Percentiles rank a stretch among this genome's conserved stretches.
Conservation (phyloP, 2,888 invertebrate genomes). For the Callyntrura sp. region DNA sequence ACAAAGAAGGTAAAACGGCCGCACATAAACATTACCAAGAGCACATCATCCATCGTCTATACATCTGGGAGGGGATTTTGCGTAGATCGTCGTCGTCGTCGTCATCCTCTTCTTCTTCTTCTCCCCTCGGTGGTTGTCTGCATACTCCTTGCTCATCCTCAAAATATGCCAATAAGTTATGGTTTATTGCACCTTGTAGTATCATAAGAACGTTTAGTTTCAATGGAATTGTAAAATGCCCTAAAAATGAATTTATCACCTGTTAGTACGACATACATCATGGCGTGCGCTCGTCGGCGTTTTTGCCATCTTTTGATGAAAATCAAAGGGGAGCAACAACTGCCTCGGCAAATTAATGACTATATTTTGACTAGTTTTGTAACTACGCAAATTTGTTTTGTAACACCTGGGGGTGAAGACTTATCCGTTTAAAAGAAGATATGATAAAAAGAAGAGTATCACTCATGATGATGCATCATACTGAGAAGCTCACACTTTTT, state of each 20-base stretch:
- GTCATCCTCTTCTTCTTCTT: neutral
- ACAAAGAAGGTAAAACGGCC: conserved; percentile 74
- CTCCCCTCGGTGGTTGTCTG: neutral
- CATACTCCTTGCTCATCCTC: conserved; percentile 47
- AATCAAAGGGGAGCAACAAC: conserved; percentile 51
- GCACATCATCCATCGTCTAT: conserved; percentile 36
- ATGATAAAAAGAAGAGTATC: neutral
- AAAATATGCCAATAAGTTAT: conserved; percentile 69
- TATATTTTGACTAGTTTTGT: conserved; percentile 51
- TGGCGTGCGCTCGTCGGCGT: conserved; percentile 48
- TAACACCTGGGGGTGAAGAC: conserved; percentile 53
- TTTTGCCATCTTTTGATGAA: conserved; percentile 70
- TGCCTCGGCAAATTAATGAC: conserved; percentile 56
- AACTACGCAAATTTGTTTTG: conserved; percentile 31
- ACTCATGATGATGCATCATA: neutral
- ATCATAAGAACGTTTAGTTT: conserved; percentile 25
- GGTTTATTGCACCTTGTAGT: conserved; percentile 36
- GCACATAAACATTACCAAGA: conserved; percentile 60
- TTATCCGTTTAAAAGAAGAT: conserved; percentile 2
- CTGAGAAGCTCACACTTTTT: neutral
- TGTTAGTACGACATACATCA: conserved; percentile 27
- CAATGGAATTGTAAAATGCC: conserved; percentile 23
- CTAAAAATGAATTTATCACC: conserved; percentile 49
- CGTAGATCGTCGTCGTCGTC: conserved; percentile 42
- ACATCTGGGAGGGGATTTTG: conserved; percentile 36